Evolutionary conservation across 2,888 invertebrate species (phyloP).

Genomic region (Drosophila anomelani): DNA sequence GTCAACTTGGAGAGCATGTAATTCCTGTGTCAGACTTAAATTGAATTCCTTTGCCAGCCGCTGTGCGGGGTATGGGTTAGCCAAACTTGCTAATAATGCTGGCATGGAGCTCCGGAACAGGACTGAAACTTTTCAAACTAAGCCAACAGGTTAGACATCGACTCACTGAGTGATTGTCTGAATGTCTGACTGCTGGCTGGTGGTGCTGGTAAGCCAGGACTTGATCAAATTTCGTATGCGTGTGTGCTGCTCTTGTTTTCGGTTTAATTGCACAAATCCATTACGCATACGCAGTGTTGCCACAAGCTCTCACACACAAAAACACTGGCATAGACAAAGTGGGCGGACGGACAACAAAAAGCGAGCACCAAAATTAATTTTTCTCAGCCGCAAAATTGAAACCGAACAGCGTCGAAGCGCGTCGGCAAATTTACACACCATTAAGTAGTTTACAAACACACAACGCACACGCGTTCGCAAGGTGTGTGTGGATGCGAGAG

Average conservation of each 20-base stretch:
- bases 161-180: constrained; percentile 47
- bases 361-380: constrained; percentile 69
- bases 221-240: constrained; percentile 56
- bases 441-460: constrained; percentile 82
- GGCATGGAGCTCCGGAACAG: background rate
- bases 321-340: constrained; percentile 18
- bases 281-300: constrained; percentile 68
- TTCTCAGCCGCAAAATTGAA: constrained; percentile 78
- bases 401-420: constrained; percentile 64
- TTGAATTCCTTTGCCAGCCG: constrained; percentile 39
- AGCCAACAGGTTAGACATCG: constrained; percentile 47
- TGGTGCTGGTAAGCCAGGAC: constrained; percentile 49
- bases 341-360: constrained; percentile 37
- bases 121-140: constrained; percentile 16
- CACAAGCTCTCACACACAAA: constrained; percentile 24
- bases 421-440: constrained; percentile 82
- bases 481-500: background rate
- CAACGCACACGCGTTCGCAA: constrained; percentile 28
- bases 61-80: constrained; percentile 10
- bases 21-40: constrained; percentile 46
- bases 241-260: constrained; percentile 35
- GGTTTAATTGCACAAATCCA: constrained; percentile 68
- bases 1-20: constrained; percentile 42
- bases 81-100: constrained; percentile 51
- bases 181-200: constrained; percentile 35